Conservation (phyloP, 2,797 vertebrate species). For the Coreius guichenoti region DNA sequence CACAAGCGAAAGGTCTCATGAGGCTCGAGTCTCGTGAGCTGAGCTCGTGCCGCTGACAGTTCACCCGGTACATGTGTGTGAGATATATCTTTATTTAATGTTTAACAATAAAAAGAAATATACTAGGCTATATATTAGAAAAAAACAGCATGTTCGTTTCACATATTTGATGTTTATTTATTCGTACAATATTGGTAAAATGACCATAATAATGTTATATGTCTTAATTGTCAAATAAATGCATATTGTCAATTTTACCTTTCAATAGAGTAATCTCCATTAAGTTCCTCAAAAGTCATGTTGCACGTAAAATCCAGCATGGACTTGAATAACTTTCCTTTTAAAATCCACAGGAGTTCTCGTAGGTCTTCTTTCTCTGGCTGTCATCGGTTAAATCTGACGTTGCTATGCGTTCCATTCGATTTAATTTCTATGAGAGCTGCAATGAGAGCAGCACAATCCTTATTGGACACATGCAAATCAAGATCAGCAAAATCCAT, state of each 20-base stretch:
- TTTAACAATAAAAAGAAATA: not conserved
- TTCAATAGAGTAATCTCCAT: conserved; percentile 83
- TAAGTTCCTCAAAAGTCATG: conserved; percentile 94
- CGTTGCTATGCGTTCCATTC: not conserved
- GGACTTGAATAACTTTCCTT: not conserved
- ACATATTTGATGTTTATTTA: too few species aligned
- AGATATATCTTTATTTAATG: not conserved
- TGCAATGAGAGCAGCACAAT: not conserved
- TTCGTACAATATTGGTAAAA: not conserved
- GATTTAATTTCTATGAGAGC: conserved; percentile 43
- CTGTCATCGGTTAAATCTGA: conserved; percentile 33
- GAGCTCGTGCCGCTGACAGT: not conserved
- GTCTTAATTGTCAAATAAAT: not conserved
- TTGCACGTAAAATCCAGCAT: conserved; percentile 77
- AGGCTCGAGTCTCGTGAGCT: conserved; percentile 25
- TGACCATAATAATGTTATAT: not conserved
- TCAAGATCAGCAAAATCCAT: rapidly evolving
- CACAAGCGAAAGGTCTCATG: not conserved
- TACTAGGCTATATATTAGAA: not conserved
- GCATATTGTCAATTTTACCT: conserved; percentile 66
- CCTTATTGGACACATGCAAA: conserved; percentile 63
- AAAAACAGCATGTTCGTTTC: not conserved
- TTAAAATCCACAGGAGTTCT: not conserved
- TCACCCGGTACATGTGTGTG: not conserved
- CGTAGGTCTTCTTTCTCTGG: conserved; percentile 1